Percentiles rank a stretch among this genome's conserved stretches.
Conservation (phyloP, 2,888 invertebrate genomes). For the Cordilura impudica region DNA sequence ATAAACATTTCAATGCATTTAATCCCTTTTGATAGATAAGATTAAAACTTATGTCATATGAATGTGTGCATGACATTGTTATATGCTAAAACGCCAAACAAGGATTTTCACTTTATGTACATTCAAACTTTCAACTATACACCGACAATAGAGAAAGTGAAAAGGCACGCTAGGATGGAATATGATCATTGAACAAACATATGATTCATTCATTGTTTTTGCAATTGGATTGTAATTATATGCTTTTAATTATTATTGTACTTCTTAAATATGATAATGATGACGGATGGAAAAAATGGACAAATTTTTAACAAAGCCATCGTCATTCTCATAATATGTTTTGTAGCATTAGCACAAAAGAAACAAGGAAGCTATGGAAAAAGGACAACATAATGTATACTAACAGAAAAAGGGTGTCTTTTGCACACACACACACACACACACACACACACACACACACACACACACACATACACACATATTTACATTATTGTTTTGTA, state of each 20-base stretch:
- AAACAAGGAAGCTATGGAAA: neutral
- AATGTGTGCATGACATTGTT: neutral
- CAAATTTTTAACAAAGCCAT: conserved; percentile 24
- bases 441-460: no score
- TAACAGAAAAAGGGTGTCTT: neutral
- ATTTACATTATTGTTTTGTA: conserved; percentile 28
- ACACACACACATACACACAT: neutral
- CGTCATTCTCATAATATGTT: neutral
- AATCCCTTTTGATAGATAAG: conserved; percentile 46
- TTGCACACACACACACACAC: neutral
- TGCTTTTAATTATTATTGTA: conserved; percentile 50
- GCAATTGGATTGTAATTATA: conserved; percentile 40
- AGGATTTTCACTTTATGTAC: neutral
- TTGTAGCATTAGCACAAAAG: neutral
- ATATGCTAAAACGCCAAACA: neutral
- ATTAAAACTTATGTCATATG: conserved; percentile 32
- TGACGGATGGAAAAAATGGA: conserved; percentile 22
- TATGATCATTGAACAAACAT: neutral
- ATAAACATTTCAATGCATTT: conserved; percentile 48
- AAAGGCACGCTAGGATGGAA: no score
- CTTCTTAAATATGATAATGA: conserved; percentile 14
- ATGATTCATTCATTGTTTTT: neutral
- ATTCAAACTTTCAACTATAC: conserved; percentile 4
- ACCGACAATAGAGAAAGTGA: neutral
- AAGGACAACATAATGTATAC: neutral